A percentile compares a stretch with the other conserved stretches of the same genome.
phyloP scores from a whole-genome alignment of 2,888 invertebrate species.

The Coleophora flavipennella region DNA sequence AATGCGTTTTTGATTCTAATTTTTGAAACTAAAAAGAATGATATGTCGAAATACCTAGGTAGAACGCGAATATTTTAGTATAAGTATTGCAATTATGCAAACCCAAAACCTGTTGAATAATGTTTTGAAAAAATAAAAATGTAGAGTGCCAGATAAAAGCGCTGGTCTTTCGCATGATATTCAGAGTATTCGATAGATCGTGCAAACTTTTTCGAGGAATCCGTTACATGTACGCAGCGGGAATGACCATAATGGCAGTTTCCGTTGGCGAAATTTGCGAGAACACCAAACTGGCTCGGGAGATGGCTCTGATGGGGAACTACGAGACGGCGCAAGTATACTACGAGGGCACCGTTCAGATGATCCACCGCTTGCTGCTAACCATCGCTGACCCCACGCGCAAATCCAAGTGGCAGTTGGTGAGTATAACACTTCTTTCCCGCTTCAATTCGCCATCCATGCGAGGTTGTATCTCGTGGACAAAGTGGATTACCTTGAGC shows the following conservation, averaged over 20 bases:
- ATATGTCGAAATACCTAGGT: too few relatives aligned
- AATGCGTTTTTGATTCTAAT: too few relatives aligned
- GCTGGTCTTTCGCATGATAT: too few relatives aligned
- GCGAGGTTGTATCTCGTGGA: constrained; percentile 1
- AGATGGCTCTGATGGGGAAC: constrained; percentile 95
- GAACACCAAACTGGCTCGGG: constrained; percentile 94
- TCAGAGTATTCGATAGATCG: too few relatives aligned
- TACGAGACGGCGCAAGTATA: constrained; percentile 96
- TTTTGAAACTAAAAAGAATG: too few relatives aligned
- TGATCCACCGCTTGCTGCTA: constrained; percentile 87
- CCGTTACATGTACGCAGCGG: constrained; percentile 65
- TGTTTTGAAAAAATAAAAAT: too few relatives aligned
- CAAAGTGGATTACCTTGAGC: constrained; percentile 51
- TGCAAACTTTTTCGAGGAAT: too few relatives aligned
- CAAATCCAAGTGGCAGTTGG: constrained; percentile 92
- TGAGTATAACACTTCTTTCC: constrained; percentile 40
- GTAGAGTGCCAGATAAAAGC: too few relatives aligned
- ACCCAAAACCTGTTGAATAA: too few relatives aligned
- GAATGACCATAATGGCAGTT: constrained; percentile 88
- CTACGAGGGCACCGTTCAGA: constrained; percentile 93
- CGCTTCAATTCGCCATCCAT: not conserved
- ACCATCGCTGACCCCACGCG: constrained; percentile 85
- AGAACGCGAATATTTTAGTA: too few relatives aligned
- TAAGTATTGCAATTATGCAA: too few relatives aligned
- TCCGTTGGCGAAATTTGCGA: constrained; percentile 93